Conservation (phyloP, 2,797 vertebrate species). For the Tapirus indicus region DNA sequence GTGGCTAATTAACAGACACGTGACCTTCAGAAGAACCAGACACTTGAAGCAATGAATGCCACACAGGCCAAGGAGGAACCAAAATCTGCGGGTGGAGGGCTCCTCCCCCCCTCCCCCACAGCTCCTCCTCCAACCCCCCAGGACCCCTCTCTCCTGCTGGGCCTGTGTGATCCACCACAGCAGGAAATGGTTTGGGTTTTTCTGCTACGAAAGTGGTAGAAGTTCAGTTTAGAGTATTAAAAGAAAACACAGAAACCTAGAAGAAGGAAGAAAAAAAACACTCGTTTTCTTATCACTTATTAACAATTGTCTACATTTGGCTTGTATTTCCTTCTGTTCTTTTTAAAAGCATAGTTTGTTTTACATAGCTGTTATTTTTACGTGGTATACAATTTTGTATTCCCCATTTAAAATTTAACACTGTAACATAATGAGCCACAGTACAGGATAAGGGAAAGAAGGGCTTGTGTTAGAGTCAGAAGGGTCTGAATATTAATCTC, state of each 20-base stretch:
- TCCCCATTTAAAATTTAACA: neutral
- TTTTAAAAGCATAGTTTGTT: neutral
- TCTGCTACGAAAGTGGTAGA: neutral
- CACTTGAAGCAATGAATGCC: neutral
- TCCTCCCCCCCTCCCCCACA: neutral
- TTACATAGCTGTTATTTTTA: neutral
- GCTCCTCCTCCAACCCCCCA: accelerated
- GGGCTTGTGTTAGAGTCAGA: neutral
- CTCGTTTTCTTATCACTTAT: neutral
- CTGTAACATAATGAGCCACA: neutral
- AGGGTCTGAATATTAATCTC: neutral
- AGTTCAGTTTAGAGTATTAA: constrained; percentile 2
- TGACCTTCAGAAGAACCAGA: neutral
- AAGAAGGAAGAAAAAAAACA: neutral
- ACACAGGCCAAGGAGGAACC: neutral
- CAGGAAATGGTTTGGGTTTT: constrained; percentile 55
- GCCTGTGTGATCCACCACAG: neutral
- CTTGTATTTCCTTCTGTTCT: neutral
- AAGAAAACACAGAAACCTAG: neutral
- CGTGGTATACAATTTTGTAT: neutral
- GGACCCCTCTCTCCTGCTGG: neutral
- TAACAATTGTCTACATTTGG: neutral
- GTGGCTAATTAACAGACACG: neutral
- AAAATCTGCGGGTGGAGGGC: neutral
- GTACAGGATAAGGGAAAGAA: neutral